These are phyloP conservation scores for Cryptophagus acutangulus DNA, from an alignment of 2,888 invertebrate species.

Conservation along the genomic window DNA sequence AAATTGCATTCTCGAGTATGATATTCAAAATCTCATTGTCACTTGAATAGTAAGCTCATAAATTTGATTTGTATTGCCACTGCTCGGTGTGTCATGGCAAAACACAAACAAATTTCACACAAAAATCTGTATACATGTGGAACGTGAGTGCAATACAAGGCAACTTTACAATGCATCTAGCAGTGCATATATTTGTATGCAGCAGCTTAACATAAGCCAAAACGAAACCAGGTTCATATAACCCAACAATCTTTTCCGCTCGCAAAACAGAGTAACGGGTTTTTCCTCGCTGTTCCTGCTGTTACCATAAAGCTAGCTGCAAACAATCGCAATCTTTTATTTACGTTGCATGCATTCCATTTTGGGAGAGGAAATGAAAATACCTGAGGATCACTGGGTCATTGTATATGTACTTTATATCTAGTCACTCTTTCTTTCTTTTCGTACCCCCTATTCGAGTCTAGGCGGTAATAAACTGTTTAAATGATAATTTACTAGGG, in stretches of 20 bases:
- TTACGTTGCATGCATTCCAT: constrained; percentile 16
- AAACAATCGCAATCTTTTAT: constrained; percentile 20
- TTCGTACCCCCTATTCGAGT: constrained; percentile 5
- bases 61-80: constrained; percentile 18
- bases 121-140: constrained; percentile 12
- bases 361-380: constrained; percentile 14
- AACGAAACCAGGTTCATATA: constrained; percentile 24
- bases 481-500: constrained; percentile 10
- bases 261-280: constrained; percentile 11
- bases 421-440: constrained; percentile 3
- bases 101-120: constrained; percentile 13
- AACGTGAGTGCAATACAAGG: constrained; percentile 11
- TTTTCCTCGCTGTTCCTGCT: background rate
- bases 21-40: constrained; percentile 1
- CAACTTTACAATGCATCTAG: constrained; percentile 12
- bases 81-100: constrained; percentile 12
- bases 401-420: constrained; percentile 14
- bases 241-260: constrained; percentile 27
- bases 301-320: constrained; percentile 15
- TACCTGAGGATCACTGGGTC: constrained; percentile 13
- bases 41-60: constrained; percentile 10
- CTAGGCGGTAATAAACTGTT: constrained; percentile 12
- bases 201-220: constrained; percentile 28
- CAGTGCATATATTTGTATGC: constrained; percentile 25
- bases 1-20: too few species aligned